phyloP scores from a whole-genome alignment of 2,888 invertebrate species.

The Trissolcus japonicus region DNA sequence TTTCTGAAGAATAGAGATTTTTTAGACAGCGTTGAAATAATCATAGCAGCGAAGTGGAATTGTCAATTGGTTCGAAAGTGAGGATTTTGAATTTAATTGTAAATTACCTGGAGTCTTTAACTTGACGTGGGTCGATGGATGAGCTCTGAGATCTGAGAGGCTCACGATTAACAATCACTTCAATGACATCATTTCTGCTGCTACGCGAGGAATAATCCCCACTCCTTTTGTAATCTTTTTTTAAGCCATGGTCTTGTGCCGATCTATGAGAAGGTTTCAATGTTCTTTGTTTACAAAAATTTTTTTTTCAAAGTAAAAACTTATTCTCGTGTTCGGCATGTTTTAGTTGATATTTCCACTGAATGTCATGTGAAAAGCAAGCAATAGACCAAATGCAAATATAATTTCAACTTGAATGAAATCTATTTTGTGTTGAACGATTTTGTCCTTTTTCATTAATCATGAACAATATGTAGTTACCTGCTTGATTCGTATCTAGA shows the following conservation, averaged over 20 bases:
- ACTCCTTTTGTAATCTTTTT: constrained; percentile 72
- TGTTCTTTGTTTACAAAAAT: no score
- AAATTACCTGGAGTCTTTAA: constrained; percentile 70
- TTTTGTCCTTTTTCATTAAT: no score
- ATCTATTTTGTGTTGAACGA: not conserved
- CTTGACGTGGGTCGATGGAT: constrained; percentile 73
- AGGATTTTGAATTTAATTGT: not conserved
- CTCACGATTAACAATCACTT: constrained; percentile 73
- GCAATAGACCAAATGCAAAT: not conserved
- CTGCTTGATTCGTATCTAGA: constrained; percentile 72
- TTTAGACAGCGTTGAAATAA: not conserved
- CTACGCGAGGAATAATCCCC: constrained; percentile 71
- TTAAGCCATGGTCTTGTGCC: constrained; percentile 69
- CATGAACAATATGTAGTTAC: constrained; percentile 38
- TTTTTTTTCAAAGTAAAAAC: no score
- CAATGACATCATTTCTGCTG: constrained; percentile 70
- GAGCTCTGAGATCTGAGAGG: constrained; percentile 66
- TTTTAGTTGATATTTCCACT: not conserved
- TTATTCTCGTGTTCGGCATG: not conserved
- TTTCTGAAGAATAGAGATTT: not conserved
- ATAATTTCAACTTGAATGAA: not conserved
- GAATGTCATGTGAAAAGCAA: not conserved
- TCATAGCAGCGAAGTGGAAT: no score
- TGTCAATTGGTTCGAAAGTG: no score
- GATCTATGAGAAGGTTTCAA: constrained; percentile 60